phyloP scores from a whole-genome alignment of 2,888 invertebrate genomes.

The Leucoma salicis region DNA sequence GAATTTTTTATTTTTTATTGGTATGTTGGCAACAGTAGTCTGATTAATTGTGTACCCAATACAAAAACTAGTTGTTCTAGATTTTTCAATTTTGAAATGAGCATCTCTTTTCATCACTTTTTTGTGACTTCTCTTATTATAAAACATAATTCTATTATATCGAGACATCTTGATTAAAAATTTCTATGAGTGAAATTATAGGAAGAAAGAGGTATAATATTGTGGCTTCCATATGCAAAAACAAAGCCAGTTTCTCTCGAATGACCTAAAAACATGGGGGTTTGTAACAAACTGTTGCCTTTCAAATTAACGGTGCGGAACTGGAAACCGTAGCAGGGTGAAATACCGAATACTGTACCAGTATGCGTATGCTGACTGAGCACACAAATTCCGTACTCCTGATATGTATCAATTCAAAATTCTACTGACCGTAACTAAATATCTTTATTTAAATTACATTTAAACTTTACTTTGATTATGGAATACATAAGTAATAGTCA shows the following conservation, averaged over 20 bases:
- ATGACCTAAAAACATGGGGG: slow-evolving; percentile 23
- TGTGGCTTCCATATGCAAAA: neutral
- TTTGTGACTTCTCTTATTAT: neutral
- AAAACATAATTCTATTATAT: neutral
- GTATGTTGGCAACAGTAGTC: slow-evolving; percentile 10
- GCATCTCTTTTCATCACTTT: neutral
- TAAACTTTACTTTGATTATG: slow-evolving; percentile 12
- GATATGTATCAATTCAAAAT: slow-evolving; percentile 21
- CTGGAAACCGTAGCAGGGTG: slow-evolving; percentile 37
- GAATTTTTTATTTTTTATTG: slow-evolving; percentile 7
- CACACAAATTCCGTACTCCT: slow-evolving; percentile 1
- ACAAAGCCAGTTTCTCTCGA: slow-evolving; percentile 18
- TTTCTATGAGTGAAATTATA: neutral
- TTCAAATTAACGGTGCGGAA: slow-evolving; percentile 70
- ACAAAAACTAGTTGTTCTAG: slow-evolving; percentile 16
- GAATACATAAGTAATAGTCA: neutral
- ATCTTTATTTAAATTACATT: slow-evolving; percentile 45
- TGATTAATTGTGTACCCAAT: slow-evolving; percentile 8
- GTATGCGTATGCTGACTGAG: slow-evolving; percentile 30
- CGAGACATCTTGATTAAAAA: slow-evolving; percentile 1
- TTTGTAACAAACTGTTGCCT: slow-evolving; percentile 44
- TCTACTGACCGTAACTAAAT: slow-evolving; percentile 49
- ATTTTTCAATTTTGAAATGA: slow-evolving; percentile 7
- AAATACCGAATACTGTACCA: slow-evolving; percentile 58
- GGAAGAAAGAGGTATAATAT: neutral